Conservation (phyloP, 2,888 invertebrate genomes). For the Eilema griseolum region DNA sequence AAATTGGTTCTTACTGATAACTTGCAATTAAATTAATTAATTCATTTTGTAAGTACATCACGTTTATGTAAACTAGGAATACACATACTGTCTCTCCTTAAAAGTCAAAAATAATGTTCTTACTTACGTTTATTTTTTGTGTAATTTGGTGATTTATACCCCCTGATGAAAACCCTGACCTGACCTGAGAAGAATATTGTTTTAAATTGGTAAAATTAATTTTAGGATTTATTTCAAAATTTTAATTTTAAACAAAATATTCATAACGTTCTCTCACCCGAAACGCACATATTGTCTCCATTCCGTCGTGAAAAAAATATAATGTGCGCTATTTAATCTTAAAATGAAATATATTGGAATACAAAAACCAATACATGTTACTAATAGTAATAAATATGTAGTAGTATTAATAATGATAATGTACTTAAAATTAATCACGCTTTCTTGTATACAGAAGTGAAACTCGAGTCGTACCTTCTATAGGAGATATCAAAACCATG, state of each 20-base stretch:
- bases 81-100: background rate
- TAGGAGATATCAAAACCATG: slow-evolving; percentile 36
- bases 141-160: background rate
- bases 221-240: too few species aligned
- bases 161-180: too few species aligned
- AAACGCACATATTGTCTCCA: too few species aligned
- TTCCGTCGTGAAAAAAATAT: too few species aligned
- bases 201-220: background rate
- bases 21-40: background rate
- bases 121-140: background rate
- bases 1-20: too few species aligned
- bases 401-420: background rate
- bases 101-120: background rate
- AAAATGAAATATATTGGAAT: background rate
- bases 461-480: slow-evolving; percentile 48
- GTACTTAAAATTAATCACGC: background rate
- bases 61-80: background rate
- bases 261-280: too few species aligned
- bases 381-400: background rate
- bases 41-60: background rate
- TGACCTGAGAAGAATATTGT: background rate
- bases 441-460: slow-evolving; percentile 1
- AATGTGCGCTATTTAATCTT: background rate
- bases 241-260: too few species aligned
- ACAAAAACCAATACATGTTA: background rate